These are phyloP conservation scores for Myotis daubentonii DNA, from an alignment of 2,797 vertebrate species.

Conservation along the genomic window DNA sequence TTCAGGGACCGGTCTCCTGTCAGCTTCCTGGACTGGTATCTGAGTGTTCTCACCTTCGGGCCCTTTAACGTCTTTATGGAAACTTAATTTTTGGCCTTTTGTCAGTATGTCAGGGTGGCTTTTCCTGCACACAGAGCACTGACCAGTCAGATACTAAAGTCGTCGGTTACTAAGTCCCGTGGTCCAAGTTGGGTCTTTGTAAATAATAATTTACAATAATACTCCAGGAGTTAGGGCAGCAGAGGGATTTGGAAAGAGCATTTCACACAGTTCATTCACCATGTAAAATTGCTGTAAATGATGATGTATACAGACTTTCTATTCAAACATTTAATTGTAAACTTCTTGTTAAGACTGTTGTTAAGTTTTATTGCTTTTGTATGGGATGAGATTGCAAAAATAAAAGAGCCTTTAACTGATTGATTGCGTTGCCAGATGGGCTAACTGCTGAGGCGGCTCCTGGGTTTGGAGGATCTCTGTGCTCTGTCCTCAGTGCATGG, in stretches of 20 bases:
- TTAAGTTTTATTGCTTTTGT: conserved; percentile 81
- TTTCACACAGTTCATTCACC: conserved; percentile 73
- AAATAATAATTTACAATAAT: conserved; percentile 76
- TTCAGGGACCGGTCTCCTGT: background rate
- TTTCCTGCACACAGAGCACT: background rate
- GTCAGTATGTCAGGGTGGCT: background rate
- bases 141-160: background rate
- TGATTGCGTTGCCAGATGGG: background rate
- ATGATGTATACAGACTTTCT: conserved; percentile 80
- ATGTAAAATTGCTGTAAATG: conserved; percentile 86
- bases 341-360: conserved; percentile 77
- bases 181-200: conserved; percentile 68
- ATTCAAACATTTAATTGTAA: conserved; percentile 69
- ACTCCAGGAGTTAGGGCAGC: conserved; percentile 36
- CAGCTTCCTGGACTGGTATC: background rate
- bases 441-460: fast-evolving
- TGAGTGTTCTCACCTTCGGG: background rate
- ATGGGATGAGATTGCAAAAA: conserved; percentile 80
- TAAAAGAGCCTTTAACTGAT: conserved; percentile 70
- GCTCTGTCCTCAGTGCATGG: background rate
- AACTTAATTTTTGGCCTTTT: background rate
- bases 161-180: background rate
- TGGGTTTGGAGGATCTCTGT: background rate
- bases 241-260: background rate
- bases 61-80: background rate